phyloP scores from a whole-genome alignment of 2,888 invertebrate species.

The Nymphalis urticae region DNA sequence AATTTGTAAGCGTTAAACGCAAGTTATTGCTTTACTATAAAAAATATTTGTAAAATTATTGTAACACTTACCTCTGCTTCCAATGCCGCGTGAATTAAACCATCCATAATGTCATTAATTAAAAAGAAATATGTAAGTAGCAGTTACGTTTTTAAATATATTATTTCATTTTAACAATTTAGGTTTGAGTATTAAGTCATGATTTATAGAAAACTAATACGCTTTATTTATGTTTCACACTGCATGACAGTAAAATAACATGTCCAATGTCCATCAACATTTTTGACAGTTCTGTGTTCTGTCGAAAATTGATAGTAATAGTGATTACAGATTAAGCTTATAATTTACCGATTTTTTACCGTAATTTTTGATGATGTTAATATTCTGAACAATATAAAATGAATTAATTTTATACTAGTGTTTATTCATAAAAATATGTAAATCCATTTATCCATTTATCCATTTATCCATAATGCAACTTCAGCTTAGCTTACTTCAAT shows the following conservation, averaged over 20 bases:
- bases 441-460: no score
- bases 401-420: no score
- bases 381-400: no score
- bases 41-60: constrained; percentile 57
- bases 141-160: constrained; percentile 66
- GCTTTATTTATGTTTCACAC: constrained; percentile 82
- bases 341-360: neutral
- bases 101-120: constrained; percentile 81
- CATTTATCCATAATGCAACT: no score
- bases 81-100: constrained; percentile 82
- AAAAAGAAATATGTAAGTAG: constrained; percentile 71
- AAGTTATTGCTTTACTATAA: constrained; percentile 42
- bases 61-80: constrained; percentile 76
- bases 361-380: no score
- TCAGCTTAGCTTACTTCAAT: no score
- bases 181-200: constrained; percentile 79
- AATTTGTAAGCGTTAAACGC: constrained; percentile 28
- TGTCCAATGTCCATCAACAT: constrained; percentile 78
- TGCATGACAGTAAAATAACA: constrained; percentile 81
- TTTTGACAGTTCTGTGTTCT: constrained; percentile 61
- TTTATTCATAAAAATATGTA: no score
- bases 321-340: neutral
- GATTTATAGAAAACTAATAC: constrained; percentile 76
- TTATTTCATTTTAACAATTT: constrained; percentile 74
- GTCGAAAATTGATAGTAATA: constrained; percentile 44